These are phyloP conservation scores for Tuta absoluta DNA, from an alignment of 2,888 invertebrate genomes.

Conservation along the genomic window DNA sequence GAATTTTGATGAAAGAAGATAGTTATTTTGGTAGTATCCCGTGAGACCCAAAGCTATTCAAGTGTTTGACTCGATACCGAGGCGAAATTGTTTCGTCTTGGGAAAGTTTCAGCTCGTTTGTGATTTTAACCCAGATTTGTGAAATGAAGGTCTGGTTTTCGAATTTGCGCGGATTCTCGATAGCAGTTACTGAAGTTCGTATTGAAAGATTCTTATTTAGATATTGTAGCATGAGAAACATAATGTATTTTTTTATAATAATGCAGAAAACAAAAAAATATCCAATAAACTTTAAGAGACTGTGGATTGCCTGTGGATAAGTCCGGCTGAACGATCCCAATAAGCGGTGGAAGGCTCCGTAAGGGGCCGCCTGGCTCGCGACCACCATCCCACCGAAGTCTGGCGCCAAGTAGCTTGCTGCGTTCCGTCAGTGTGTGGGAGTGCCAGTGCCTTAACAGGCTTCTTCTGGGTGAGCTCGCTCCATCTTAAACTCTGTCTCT, in stretches of 20 bases:
- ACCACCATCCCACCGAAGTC: too few relatives aligned
- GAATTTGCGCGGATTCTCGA: neutral
- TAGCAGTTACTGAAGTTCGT: neutral
- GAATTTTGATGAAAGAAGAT: conserved; percentile 54
- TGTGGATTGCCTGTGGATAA: too few relatives aligned
- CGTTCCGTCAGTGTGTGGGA: too few relatives aligned
- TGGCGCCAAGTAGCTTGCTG: too few relatives aligned
- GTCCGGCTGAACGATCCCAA: too few relatives aligned
- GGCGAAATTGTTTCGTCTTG: conserved; percentile 31
- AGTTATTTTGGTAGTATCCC: conserved; percentile 51
- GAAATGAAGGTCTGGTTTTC: conserved; percentile 28
- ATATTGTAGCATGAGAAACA: neutral
- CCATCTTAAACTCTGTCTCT: too few relatives aligned
- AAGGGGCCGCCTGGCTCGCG: too few relatives aligned
- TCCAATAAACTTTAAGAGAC: too few relatives aligned
- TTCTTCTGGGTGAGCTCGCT: too few relatives aligned
- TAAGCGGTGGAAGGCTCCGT: too few relatives aligned
- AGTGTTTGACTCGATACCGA: conserved; percentile 44
- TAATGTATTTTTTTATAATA: neutral
- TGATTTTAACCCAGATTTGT: conserved; percentile 29
- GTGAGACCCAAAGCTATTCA: conserved; percentile 47
- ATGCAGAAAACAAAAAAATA: too few relatives aligned
- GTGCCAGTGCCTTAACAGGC: too few relatives aligned
- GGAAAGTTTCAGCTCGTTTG: conserved; percentile 27
- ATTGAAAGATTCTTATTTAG: neutral